Percentiles rank a stretch among this genome's conserved stretches.
phyloP scores from a whole-genome alignment of 2,113 vertebrate genomes.

The Hypocryptadius cinnamomeus region DNA sequence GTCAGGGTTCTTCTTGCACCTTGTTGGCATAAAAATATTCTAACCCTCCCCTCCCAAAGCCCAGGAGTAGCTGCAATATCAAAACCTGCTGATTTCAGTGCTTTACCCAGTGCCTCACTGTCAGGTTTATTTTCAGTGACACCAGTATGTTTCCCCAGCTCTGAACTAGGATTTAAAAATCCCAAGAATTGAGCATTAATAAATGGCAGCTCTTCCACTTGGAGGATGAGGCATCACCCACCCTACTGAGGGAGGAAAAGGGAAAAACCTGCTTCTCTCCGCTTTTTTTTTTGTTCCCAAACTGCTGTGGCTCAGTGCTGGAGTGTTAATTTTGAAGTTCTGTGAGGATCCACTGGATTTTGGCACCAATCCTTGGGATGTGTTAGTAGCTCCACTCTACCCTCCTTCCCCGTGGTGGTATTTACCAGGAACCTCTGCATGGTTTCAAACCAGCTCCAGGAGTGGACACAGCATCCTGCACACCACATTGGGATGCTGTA shows the following conservation, averaged over 20 bases:
- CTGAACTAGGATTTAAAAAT: background rate
- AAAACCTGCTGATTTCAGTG: background rate
- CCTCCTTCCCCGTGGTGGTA: accelerated
- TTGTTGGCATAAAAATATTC: background rate
- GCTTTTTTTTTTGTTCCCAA: background rate
- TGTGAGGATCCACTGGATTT: background rate
- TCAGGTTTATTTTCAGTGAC: background rate
- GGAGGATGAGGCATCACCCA: accelerated
- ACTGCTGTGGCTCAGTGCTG: background rate
- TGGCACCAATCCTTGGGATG: background rate
- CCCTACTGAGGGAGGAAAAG: background rate
- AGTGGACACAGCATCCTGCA: background rate
- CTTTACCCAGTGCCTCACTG: background rate
- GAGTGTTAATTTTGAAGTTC: background rate
- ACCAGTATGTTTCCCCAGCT: accelerated
- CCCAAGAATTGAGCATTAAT: background rate
- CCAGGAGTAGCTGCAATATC: background rate
- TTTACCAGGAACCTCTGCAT: accelerated
- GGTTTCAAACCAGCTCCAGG: background rate
- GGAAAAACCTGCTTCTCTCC: background rate
- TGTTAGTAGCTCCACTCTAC: accelerated
- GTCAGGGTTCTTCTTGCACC: background rate
- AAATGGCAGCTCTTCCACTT: background rate
- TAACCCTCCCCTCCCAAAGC: background rate
- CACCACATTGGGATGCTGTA: background rate